Base-by-base conservation (phyloP, 2,888 invertebrate species). In the Chamaedrilus cognettii region DNA sequence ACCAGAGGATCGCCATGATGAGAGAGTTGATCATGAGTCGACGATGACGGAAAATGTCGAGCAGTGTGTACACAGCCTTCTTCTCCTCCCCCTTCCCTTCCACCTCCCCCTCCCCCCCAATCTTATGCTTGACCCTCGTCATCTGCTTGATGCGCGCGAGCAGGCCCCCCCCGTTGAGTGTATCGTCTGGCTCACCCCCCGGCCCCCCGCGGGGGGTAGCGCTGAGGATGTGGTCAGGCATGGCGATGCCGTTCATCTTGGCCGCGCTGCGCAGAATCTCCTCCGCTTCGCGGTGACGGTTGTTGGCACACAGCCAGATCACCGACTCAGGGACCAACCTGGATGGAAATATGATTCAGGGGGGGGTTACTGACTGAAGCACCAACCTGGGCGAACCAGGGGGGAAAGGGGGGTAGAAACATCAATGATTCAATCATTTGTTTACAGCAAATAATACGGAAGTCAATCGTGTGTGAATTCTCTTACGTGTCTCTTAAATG, bases 1-100 rank as follows among this genome's bases (percentile, higher is more conserved):
- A 75, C 75, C 75, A 75, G 26, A 75, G 63, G 15, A 69, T 49
- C 35, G 73, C 73, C 75, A 75, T 75, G 69, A 75, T 71, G 57
- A 71, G 19, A 32, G 73, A 69, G 50, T 75, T 73, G 28, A 66
- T 35, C 30, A 61, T 57, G 1, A 75, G 70, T n/a, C 35, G n/a
- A 4, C 50, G 55, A 64, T 73, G 55, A 34, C 64, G 68, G 26
- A 75, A 32, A 1, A 75, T 68, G 56, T 75, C 74, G 31, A 75
- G 56, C 2, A 75, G 50, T 3, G 74, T 75, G 69, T 75, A 75
- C 65, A 51, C 58, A n/a, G 66, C 69, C n/a, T 31, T 67, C 23
- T 35, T 60, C 2, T 59, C 5, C 5, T 52, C 34, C 56, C 23
- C 15, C 31, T 52, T 52, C 56, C 49, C 34, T 30, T 11, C 31